Evolutionary conservation across 2,113 vertebrate genomes (phyloP), one percentile per base, ranked within the genome.

Genomic region (Gavialis gangeticus): DNA sequence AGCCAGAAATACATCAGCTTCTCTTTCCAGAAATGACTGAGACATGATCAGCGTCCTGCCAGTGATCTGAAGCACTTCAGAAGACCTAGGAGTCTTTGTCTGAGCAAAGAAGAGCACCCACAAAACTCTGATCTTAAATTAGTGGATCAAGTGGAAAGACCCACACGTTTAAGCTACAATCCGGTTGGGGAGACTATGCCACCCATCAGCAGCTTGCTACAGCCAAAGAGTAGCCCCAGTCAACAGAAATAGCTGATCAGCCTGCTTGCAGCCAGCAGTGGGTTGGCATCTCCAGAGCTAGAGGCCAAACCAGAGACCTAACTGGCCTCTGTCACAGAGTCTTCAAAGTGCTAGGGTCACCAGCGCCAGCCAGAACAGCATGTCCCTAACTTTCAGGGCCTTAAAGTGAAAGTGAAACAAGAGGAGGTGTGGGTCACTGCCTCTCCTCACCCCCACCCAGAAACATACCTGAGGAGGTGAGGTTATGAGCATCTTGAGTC

Each of bases 401-500:
- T 37, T 22, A 46, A 46, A 46, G 46, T 46, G 11, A 34, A 34
- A 19, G 88, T 15, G 15, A n/a, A 34, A 75, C 1, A 16, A 46
- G 79, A 37, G 73, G 18, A 19, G 15, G 0, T 2, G 28, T 82
- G 75, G 75, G 77, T 85, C 83, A 56, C 77, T 24, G 2, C 0
- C 1, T 30, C 4, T 2, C 57, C 5, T 12, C 66, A n/a, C 16
- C 69, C 13, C 12, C 0, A n/a, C 12, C 30, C 30, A 71, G 37
- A 12, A 37, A 12, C 67, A 71, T 46, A 46, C 30, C 67, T 71
- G 30, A 3, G 19, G 2, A 77, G 79, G 82, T 54, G 54, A 22
- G 34, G 37, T 62, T 55, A 17, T 75, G 16, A 1, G 17, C 18
- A 62, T 85, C 71, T 75, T 96, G 95, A 94, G 7, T 96, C 95